Base-by-base conservation (phyloP, 2,888 invertebrate species). In the Cephus nigrinus region DNA sequence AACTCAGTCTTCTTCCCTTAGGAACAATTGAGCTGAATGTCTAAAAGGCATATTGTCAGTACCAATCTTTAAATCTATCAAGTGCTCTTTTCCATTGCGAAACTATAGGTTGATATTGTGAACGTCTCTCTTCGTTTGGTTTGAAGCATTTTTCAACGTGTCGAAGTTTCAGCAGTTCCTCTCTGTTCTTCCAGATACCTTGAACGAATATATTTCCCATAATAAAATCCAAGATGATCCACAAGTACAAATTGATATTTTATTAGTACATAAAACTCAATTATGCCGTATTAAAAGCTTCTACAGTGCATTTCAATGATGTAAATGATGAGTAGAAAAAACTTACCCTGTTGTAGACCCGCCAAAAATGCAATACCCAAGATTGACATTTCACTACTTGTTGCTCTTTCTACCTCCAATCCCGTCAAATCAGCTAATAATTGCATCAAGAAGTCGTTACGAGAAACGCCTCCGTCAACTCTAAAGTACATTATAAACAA, bases 401-500 rank as follows among this genome's bases (percentile, higher is more conserved):
- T 90, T 0, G 96, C 94, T 68, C 98, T 93, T 89, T 97, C 96
- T 5, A 98, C 96, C 0, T 92, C 90, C 76, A 96, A 91, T 0
- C 94, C 95, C 0, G 96, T 96, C 76, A 98, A 92, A 90, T 98
- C 97, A 0, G 98, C 95, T 83, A 99, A 93, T 79, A 97, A 92
- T 91, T 98, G 98, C 85, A 97, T 95, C 72, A 99, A 93, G 89
- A 99, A 99, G 92, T 98, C 95, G 91, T 98, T 99, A 82, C 95
- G 95, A 0, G 98, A 96, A n/a, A 99, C 98, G n/a, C 99, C 99
- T 3, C 99, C 99, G 91, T 98, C 98, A 80, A 98, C 94, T 87
- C 98, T 98, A 91, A 11, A 93, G 92, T 74, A 30, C 81, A 55
- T 55, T 23, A 55, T 5, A 0, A 40, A 15, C 15, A 40, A 40